Base-by-base conservation (phyloP, 1,140 invertebrate genomes). In the Pomacea maculata region DNA sequence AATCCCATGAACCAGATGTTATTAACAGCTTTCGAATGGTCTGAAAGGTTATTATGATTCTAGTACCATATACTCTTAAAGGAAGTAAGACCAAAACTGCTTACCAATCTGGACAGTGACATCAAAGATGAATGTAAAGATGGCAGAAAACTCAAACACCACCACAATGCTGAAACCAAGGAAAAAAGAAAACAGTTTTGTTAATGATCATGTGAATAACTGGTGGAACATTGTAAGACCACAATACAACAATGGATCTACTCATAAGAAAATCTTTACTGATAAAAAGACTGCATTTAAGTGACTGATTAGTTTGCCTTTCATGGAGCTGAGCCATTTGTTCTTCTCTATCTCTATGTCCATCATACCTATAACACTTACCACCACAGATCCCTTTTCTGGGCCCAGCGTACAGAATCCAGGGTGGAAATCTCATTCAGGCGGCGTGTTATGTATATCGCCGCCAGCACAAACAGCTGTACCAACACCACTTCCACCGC, bases 301-400 rank as follows among this genome's bases (percentile, higher is more conserved):
- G 29, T 25, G 34, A 73, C 17, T 6, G 71, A 4, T 21, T 25
- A 25, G 25, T 21, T 25, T 73, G 71, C 19, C 17, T 67, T 17
- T 34, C 21, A 5, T 21, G 29, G 19, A 17, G 45, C 57, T 21
- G 54, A 19, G 12, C 52, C 55, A 80, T 45, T 45, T 45, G 6
- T 45, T 45, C 34, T 45, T 45, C 34, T 45, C 0, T 45, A 45
- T 45, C 34, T 45, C 34, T 45, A 45, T 45, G 34, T 45, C 34
- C 34, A 55, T 25, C 15, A 54, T 21, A 45, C 34, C 34, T 6
- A 0, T 6, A 45, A 68, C 29, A 85, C 88, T 80, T 86, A 91
- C 90, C 90, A 91, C 92, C 92, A 93, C 15, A 93, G 86, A 82
- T 93, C 92, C 86, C 92, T 87, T 75, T 92, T 93, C 79, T 93